phyloP scores from a whole-genome alignment of 2,888 invertebrate species.

The Lasioglossum vierecki region DNA sequence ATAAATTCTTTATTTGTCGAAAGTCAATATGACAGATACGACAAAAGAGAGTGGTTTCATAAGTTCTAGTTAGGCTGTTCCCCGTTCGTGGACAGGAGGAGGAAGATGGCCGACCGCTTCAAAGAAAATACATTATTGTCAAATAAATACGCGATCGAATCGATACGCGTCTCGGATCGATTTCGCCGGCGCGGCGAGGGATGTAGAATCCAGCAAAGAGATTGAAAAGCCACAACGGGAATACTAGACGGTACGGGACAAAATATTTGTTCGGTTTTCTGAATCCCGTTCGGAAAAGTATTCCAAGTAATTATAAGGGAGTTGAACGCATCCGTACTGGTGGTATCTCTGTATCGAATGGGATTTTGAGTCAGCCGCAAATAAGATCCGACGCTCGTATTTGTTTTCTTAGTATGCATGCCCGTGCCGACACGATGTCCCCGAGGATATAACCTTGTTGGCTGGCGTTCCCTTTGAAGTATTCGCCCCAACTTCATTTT shows the following conservation, averaged over 20 bases:
- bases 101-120: constrained; percentile 16
- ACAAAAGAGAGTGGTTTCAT: constrained; percentile 26
- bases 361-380: constrained; percentile 8
- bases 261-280: neutral
- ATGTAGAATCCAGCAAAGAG: neutral
- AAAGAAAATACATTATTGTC: constrained; percentile 41
- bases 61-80: constrained; percentile 4
- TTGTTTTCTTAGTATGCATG: constrained; percentile 51
- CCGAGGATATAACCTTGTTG: constrained; percentile 64
- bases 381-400: constrained; percentile 30
- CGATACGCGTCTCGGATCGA: neutral
- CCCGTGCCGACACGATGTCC: constrained; percentile 52
- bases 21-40: constrained; percentile 33
- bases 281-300: neutral
- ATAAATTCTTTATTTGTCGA: constrained; percentile 19
- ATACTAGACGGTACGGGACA: fast-evolving
- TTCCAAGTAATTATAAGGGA: neutral
- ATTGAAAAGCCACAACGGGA: neutral
- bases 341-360: neutral
- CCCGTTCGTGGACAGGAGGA: constrained; percentile 17
- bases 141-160: constrained; percentile 30
- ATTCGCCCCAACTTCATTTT: constrained; percentile 70
- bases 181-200: neutral
- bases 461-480: constrained; percentile 73
- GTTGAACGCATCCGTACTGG: neutral